Percentiles rank a stretch among this genome's conserved stretches.
phyloP scores from a whole-genome alignment of 2,797 vertebrate species.

The Danio jaintianensis region DNA sequence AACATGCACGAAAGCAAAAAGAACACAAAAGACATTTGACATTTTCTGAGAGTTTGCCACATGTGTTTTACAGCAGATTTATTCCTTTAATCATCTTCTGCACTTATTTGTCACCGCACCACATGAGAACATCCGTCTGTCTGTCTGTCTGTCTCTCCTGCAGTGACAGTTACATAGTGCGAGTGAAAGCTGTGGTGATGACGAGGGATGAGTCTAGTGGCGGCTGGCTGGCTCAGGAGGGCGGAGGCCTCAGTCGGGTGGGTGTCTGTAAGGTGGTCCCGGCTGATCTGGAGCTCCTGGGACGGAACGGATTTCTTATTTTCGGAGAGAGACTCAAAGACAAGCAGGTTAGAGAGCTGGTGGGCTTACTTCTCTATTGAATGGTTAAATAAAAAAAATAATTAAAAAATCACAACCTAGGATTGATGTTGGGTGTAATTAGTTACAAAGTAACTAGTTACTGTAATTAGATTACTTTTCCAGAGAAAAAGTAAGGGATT shows the following conservation, averaged over 20 bases:
- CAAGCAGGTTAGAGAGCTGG: constrained; percentile 84
- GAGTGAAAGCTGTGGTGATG: constrained; percentile 99
- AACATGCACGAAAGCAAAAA: neutral
- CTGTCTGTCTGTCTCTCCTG: constrained; percentile 12
- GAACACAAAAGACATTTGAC: neutral
- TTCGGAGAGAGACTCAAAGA: constrained; percentile 94
- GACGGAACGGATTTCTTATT: constrained; percentile 92
- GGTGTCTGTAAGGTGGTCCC: constrained; percentile 92
- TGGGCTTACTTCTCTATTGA: neutral
- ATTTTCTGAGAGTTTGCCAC: neutral
- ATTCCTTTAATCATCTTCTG: neutral
- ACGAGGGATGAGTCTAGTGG: constrained; percentile 96
- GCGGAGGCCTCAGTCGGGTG: constrained; percentile 93
- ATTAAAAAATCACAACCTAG: too few species aligned
- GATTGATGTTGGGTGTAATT: too few species aligned
- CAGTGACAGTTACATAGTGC: constrained; percentile 98
- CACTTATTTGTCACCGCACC: neutral
- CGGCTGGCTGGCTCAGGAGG: constrained; percentile 96
- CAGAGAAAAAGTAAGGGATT: too few species aligned
- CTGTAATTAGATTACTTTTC: too few species aligned
- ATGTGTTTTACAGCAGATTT: neutral
- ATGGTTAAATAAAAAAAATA: too few species aligned
- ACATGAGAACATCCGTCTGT: neutral
- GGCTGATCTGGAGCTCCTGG: constrained; percentile 81
- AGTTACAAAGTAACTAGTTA: too few species aligned